Percentiles rank a stretch among this genome's conserved stretches.
Evolutionary conservation across 2,888 invertebrate genomes (phyloP).

Genomic region (Eumacrocentrus americanus): DNA sequence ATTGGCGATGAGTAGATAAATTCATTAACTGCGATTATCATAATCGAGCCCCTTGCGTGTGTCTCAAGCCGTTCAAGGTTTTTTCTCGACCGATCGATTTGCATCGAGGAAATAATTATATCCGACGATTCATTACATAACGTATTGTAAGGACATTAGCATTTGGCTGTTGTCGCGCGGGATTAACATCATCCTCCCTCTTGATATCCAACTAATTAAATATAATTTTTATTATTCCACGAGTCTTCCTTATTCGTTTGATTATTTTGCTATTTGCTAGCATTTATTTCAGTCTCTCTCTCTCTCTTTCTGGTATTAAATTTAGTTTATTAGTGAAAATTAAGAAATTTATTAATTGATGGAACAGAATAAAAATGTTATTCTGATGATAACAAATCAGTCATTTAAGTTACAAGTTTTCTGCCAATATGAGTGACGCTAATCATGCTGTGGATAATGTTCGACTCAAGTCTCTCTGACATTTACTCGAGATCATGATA

Average conservation of each 20-base stretch:
- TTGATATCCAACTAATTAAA: conserved; percentile 2
- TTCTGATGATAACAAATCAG: too few species aligned
- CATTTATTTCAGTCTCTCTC: not conserved
- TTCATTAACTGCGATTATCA: conserved; percentile 37
- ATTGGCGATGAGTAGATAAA: too few species aligned
- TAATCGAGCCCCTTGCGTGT: conserved; percentile 42
- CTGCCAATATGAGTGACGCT: too few species aligned
- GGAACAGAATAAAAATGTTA: not conserved
- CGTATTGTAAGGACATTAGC: conserved; percentile 38
- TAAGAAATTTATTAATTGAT: not conserved
- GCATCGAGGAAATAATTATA: conserved; percentile 51
- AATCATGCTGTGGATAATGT: too few species aligned
- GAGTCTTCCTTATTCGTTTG: not conserved
- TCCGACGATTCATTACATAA: conserved; percentile 29
- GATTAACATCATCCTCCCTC: not conserved
- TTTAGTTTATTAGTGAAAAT: not conserved
- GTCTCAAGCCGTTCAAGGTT: conserved; percentile 41
- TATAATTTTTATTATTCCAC: conserved; percentile 6
- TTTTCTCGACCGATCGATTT: conserved; percentile 45
- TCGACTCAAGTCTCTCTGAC: too few species aligned
- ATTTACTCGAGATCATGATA: too few species aligned
- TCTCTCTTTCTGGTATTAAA: too few species aligned
- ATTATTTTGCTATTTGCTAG: not conserved
- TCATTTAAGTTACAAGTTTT: too few species aligned
- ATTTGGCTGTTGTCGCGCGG: conserved; percentile 25